These are phyloP conservation scores for Luscinia megarhynchos DNA, from an alignment of 2,797 vertebrate species.

Conservation along the genomic window DNA sequence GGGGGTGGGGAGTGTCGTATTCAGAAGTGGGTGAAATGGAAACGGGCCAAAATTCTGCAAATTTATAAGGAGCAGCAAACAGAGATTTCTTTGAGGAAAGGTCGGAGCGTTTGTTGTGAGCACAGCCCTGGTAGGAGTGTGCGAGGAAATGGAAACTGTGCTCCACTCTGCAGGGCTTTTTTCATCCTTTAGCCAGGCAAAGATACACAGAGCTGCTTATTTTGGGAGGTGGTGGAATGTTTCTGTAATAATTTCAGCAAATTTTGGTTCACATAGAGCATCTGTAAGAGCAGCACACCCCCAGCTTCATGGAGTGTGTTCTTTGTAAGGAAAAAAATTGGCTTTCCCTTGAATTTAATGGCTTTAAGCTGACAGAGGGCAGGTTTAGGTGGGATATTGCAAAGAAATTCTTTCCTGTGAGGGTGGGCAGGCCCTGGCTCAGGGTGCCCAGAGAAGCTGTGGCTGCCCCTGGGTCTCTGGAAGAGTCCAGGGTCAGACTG, in stretches of 20 bases:
- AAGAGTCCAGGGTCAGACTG: accelerated
- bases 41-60: slow-evolving; percentile 10
- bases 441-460: neutral
- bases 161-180: slow-evolving; percentile 10
- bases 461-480: neutral
- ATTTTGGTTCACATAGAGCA: slow-evolving; percentile 53
- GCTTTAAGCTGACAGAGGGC: neutral
- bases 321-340: neutral
- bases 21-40: slow-evolving; percentile 58
- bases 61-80: slow-evolving; percentile 41
- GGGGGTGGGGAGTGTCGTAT: slow-evolving; percentile 35
- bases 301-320: neutral
- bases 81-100: slow-evolving; percentile 45
- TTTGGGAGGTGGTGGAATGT: slow-evolving; percentile 46
- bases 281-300: slow-evolving; percentile 49
- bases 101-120: neutral
- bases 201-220: slow-evolving; percentile 45
- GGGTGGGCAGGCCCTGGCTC: neutral
- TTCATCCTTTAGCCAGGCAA: slow-evolving; percentile 10
- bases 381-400: neutral
- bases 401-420: neutral
- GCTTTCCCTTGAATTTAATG: neutral
- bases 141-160: slow-evolving; percentile 30
- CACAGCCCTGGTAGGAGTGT: slow-evolving; percentile 13
- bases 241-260: slow-evolving; percentile 49